Conservation (phyloP, 2,888 invertebrate genomes). For the Apodemia hepburni region DNA sequence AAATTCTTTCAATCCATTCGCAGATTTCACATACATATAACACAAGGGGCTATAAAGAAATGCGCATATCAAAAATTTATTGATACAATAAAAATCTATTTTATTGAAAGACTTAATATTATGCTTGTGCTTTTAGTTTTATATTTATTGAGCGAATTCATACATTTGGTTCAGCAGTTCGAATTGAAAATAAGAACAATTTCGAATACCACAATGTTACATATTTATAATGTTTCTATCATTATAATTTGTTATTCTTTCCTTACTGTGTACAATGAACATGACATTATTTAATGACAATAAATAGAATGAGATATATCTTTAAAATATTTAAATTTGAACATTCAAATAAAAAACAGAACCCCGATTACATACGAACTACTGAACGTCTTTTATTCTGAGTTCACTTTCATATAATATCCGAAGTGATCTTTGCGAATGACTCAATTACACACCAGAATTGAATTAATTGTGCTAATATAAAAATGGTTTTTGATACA, state of each 20-base stretch:
- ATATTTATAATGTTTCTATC: no score
- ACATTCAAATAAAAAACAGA: no score
- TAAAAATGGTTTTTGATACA: background rate
- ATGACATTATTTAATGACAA: no score
- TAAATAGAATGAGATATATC: no score
- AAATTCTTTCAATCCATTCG: slow-evolving; percentile 2
- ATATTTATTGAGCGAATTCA: slow-evolving; percentile 1
- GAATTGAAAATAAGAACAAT: background rate
- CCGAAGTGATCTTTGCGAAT: background rate
- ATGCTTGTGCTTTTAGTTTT: background rate
- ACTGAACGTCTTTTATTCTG: background rate
- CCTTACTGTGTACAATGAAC: no score
- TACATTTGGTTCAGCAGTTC: background rate
- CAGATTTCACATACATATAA: slow-evolving; percentile 9
- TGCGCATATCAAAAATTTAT: slow-evolving; percentile 18
- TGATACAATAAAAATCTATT: background rate
- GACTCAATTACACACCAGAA: background rate
- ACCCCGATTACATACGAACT: background rate
- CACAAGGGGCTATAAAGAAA: slow-evolving; percentile 4
- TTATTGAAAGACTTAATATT: slow-evolving; percentile 5
- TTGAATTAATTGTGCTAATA: background rate
- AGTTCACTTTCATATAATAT: background rate
- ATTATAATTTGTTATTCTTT: no score
- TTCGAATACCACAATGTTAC: no score
- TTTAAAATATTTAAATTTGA: no score